Evolutionary conservation across 2,888 invertebrate genomes (phyloP), one percentile per base, ranked within the genome.

Genomic region (Loripinus fragilis): DNA sequence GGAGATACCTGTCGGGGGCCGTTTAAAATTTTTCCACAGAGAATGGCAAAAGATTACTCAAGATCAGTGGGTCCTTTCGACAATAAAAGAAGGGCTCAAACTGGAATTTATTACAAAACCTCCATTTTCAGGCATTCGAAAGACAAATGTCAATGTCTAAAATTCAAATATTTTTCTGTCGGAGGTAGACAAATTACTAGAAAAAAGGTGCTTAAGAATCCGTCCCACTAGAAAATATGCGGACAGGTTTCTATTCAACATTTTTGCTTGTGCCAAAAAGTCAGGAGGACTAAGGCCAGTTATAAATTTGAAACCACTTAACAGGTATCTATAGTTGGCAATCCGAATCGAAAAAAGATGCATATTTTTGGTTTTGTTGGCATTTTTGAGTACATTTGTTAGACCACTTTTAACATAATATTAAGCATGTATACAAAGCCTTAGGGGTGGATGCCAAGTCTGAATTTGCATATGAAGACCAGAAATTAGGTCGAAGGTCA

Each of bases 261-360:
- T 74, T 83, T 52, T 73, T n/a, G n/a, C n/a, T 76, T 15, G 60
- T 73, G 0, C 71, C 76, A 33, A 76, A 73, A 70, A 73, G 38
- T 69, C 64, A 30, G 76, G 68, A 25, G 48, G 41, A 33, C n/a
- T 67, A 12, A 17, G 42, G 30, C 28, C 33, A 41, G 41, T 45
- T 3, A 66, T 67, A 50, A 42, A 50, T n/a, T 35, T 45, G 20
- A 15, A 28, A 48, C 83, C 80, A 30, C 78, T 83, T 45, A 83
- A 83, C 71, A 25, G 35, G 76, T 83, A 83, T 76, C 78, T 84
- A n/a, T n/a, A n/a, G n/a, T n/a, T n/a, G n/a, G n/a, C n/a, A n/a
- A n/a, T n/a, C n/a, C n/a, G n/a, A n/a, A n/a, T n/a, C n/a, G n/a
- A n/a, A n/a, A n/a, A n/a, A n/a, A n/a, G n/a, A n/a, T n/a, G n/a